phyloP scores from a whole-genome alignment of 2,113 vertebrate species.

The Channa maculata region DNA sequence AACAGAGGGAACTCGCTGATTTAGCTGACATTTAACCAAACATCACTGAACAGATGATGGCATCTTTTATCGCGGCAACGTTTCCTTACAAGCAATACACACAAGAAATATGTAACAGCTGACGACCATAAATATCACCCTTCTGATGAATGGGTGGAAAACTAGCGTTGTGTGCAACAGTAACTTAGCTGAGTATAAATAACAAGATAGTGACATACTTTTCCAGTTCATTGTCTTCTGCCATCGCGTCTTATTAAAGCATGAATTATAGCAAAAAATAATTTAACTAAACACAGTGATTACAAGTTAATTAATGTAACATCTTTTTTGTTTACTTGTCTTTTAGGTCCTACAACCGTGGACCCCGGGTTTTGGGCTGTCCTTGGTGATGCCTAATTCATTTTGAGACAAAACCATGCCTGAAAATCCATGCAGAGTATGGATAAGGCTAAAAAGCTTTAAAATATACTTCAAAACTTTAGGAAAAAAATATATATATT shows the following conservation, averaged over 20 bases:
- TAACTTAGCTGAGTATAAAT: background rate
- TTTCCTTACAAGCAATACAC: slow-evolving; percentile 8
- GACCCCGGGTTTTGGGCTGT: slow-evolving; percentile 46
- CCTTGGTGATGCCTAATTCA: slow-evolving; percentile 35
- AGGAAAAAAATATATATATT: no score
- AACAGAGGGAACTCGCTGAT: slow-evolving; percentile 17
- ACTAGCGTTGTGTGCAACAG: no score
- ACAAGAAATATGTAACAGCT: slow-evolving; percentile 13
- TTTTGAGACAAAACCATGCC: no score
- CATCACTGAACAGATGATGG: background rate
- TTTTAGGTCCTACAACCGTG: slow-evolving; percentile 52
- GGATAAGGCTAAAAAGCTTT: no score
- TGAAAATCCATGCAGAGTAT: no score
- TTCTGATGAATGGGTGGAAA: background rate
- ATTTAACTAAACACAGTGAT: slow-evolving; percentile 10
- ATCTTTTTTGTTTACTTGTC: slow-evolving; percentile 61
- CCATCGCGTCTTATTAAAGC: slow-evolving; percentile 48
- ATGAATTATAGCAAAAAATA: background rate
- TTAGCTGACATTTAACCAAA: slow-evolving; percentile 45
- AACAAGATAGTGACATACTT: slow-evolving; percentile 57
- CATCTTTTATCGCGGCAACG: background rate
- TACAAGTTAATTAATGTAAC: background rate
- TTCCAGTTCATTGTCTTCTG: slow-evolving; percentile 78
- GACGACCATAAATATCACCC: background rate
- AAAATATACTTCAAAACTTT: no score